These are phyloP conservation scores for Pyrocephalus nanus DNA, from an alignment of 2,797 vertebrate species.

Conservation along the genomic window DNA sequence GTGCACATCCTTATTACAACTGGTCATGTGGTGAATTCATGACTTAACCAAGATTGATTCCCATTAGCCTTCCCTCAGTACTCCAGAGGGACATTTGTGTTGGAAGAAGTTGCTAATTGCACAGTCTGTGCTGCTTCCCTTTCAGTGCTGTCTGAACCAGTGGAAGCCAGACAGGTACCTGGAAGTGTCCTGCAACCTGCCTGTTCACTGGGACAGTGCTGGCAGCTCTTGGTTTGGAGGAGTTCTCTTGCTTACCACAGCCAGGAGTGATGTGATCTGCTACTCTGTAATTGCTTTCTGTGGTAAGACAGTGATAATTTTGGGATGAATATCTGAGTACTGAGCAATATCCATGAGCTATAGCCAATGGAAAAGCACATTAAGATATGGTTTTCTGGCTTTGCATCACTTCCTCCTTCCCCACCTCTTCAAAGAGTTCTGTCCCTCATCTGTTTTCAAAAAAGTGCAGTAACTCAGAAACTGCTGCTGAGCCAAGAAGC, in stretches of 20 bases:
- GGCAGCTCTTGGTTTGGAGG: not conserved
- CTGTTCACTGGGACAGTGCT: accelerated
- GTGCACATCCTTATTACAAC: not conserved
- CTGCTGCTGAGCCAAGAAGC: not conserved
- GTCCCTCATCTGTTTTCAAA: not conserved
- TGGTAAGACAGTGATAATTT: not conserved
- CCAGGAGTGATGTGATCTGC: not conserved
- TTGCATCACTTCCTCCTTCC: accelerated
- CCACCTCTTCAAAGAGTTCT: not conserved
- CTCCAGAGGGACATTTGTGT: not conserved
- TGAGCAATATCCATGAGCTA: not conserved
- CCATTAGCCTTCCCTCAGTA: not conserved
- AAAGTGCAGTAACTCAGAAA: not conserved
- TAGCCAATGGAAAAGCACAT: not conserved
- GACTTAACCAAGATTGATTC: not conserved
- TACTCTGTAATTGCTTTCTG: not conserved
- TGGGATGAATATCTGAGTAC: not conserved
- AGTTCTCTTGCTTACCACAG: too few relatives aligned
- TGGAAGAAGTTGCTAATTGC: not conserved
- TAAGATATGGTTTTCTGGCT: not conserved
- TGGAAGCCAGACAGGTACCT: too few relatives aligned
- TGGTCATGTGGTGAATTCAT: not conserved
- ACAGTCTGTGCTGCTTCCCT: not conserved
- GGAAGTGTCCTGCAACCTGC: not conserved
- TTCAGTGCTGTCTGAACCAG: not conserved